phyloP scores from a whole-genome alignment of 2,113 vertebrate genomes.

The Seriola rivoliana region DNA sequence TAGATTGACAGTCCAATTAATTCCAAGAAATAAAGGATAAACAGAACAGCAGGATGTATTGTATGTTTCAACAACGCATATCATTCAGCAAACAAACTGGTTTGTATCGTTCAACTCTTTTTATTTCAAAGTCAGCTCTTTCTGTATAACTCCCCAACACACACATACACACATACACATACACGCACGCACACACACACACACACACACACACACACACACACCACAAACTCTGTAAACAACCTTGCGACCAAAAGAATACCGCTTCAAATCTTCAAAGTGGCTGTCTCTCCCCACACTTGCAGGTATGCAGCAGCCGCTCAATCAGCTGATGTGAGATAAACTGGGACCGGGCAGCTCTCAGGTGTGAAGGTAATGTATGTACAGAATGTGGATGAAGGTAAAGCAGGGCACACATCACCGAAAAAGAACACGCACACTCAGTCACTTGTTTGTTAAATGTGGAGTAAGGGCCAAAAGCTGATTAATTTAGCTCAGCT shows the following conservation, averaged over 20 bases:
- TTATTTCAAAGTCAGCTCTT: slow-evolving; percentile 31
- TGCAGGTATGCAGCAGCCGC: slow-evolving; percentile 17
- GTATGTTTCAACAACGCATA: too few species aligned
- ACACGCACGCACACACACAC: not conserved
- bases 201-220: slow-evolving; percentile 5
- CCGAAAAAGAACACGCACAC: slow-evolving; percentile 56
- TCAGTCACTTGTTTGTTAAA: slow-evolving; percentile 24
- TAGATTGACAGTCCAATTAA: slow-evolving; percentile 44
- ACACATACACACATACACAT: not conserved
- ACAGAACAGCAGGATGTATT: slow-evolving; percentile 23
- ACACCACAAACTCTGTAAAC: not conserved
- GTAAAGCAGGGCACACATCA: slow-evolving; percentile 27
- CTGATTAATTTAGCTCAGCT: not conserved
- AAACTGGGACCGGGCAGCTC: slow-evolving; percentile 15
- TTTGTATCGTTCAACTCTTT: not conserved
- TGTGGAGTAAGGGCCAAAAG: not conserved
- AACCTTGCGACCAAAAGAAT: slow-evolving; percentile 20
- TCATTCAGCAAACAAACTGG: not conserved
- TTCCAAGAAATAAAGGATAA: slow-evolving; percentile 45
- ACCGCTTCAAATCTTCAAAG: slow-evolving; percentile 21
- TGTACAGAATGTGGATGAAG: slow-evolving; percentile 31
- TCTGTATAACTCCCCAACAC: not conserved
- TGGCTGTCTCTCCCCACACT: not conserved
- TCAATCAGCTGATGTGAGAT: slow-evolving; percentile 25
- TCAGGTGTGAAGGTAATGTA: slow-evolving; percentile 47